Evolutionary conservation across 2,888 invertebrate species (phyloP).

Genomic region (Antheraea yamamai): DNA sequence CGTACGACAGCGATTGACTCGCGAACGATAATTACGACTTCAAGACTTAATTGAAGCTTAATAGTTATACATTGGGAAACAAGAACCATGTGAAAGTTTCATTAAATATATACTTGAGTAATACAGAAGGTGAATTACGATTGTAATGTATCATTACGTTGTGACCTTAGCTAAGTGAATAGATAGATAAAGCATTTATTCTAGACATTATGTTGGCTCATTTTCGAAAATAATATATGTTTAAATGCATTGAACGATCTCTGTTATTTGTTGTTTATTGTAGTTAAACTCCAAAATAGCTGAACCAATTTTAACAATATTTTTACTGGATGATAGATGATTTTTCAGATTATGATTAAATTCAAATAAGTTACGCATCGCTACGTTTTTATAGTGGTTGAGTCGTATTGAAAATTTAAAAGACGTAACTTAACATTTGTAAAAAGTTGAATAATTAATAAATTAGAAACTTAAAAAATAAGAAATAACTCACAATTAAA

Average conservation of each 20-base stretch:
- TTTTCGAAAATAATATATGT: not conserved
- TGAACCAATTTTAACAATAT: too few relatives aligned
- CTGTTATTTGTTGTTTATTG: not conserved
- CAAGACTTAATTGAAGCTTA: slow-evolving; percentile 15
- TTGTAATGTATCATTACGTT: slow-evolving; percentile 7
- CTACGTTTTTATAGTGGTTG: too few relatives aligned
- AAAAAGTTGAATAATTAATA: too few relatives aligned
- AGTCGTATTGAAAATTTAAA: too few relatives aligned
- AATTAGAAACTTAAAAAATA: too few relatives aligned
- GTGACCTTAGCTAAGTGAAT: not conserved
- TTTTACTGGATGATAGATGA: too few relatives aligned
- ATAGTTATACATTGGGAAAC: slow-evolving; percentile 2
- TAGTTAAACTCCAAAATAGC: not conserved
- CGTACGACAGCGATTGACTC: slow-evolving; percentile 8
- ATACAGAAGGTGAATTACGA: slow-evolving; percentile 13
- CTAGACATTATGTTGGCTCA: not conserved
- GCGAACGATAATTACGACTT: slow-evolving; percentile 9
- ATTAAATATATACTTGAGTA: slow-evolving; percentile 15
- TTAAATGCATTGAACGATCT: not conserved
- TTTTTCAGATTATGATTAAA: too few relatives aligned
- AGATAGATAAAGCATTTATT: not conserved
- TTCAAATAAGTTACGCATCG: too few relatives aligned
- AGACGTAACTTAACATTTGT: too few relatives aligned
- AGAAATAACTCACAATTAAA: too few relatives aligned
- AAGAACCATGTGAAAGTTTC: slow-evolving; percentile 14